phyloP scores from a whole-genome alignment of 2,888 invertebrate genomes.

The Cosmorhoe ocellata region DNA sequence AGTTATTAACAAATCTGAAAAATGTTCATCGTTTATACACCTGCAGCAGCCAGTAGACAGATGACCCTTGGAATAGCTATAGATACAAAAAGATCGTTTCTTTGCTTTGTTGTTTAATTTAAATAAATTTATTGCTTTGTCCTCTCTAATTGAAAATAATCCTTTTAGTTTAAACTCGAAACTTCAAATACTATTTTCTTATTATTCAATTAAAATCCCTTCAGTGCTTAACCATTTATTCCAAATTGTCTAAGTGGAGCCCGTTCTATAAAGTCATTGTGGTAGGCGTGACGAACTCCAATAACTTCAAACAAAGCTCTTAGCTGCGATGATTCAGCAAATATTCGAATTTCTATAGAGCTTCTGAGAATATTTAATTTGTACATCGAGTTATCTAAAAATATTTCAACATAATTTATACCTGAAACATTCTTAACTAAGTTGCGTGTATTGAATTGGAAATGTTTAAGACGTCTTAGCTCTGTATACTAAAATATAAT shows the following conservation, averaged over 20 bases:
- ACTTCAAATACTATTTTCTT: constrained; percentile 35
- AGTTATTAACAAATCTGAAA: constrained; percentile 67
- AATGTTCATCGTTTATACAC: constrained; percentile 53
- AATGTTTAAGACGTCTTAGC: no score
- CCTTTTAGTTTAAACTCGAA: constrained; percentile 1
- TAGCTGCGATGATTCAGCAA: constrained; percentile 67
- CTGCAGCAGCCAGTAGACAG: constrained; percentile 53
- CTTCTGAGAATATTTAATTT: constrained; percentile 24
- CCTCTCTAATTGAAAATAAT: constrained; percentile 6
- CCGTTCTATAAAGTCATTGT: constrained; percentile 64
- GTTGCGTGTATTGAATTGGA: background rate
- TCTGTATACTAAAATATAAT: no score
- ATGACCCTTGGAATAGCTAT: constrained; percentile 19
- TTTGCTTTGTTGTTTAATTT: constrained; percentile 19
- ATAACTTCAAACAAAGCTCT: constrained; percentile 74
- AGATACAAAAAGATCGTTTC: constrained; percentile 19
- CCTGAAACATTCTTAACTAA: background rate
- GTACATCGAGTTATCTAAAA: constrained; percentile 3
- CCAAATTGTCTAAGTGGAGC: constrained; percentile 59
- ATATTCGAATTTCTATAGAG: constrained; percentile 27
- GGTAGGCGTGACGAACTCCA: constrained; percentile 60
- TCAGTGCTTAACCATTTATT: constrained; percentile 52
- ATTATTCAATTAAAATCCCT: constrained; percentile 60
- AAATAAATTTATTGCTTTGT: constrained; percentile 2
- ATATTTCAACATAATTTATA: background rate